These are phyloP conservation scores for Trichacis sp. DNA, from an alignment of 2,888 invertebrate genomes.

Conservation along the genomic window DNA sequence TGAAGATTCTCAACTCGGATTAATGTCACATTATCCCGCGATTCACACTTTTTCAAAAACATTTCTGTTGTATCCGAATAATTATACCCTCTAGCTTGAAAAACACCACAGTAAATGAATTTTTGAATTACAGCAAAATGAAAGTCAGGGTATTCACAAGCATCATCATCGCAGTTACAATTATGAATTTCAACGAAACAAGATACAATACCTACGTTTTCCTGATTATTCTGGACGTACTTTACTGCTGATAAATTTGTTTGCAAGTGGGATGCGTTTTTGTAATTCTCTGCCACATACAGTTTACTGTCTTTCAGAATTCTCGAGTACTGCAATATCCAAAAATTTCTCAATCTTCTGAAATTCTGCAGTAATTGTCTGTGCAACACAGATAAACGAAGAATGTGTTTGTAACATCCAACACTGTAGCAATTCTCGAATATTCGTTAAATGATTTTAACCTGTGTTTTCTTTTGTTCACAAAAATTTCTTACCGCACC, in stretches of 20 bases:
- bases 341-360: neutral
- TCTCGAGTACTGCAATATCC: constrained; percentile 16
- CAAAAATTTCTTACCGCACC: constrained; percentile 21
- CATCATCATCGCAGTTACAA: constrained; percentile 8
- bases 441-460: constrained; percentile 24
- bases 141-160: neutral
- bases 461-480: constrained; percentile 17
- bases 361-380: neutral
- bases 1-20: neutral
- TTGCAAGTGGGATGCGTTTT: constrained; percentile 4
- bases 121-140: constrained; percentile 2
- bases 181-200: constrained; percentile 18
- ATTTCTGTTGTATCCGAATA: neutral
- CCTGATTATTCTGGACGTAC: neutral
- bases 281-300: constrained; percentile 13
- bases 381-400: neutral
- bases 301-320: constrained; percentile 20
- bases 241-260: constrained; percentile 11
- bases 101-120: neutral
- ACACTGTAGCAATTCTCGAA: constrained; percentile 24
- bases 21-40: neutral
- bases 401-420: constrained; percentile 9
- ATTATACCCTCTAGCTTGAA: neutral
- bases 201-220: constrained; percentile 12
- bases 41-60: constrained; percentile 2